Percentiles rank a stretch among this genome's conserved stretches.
These are phyloP conservation scores for Argentina silus DNA, from an alignment of 2,797 vertebrate genomes.

Conservation along the genomic window DNA sequence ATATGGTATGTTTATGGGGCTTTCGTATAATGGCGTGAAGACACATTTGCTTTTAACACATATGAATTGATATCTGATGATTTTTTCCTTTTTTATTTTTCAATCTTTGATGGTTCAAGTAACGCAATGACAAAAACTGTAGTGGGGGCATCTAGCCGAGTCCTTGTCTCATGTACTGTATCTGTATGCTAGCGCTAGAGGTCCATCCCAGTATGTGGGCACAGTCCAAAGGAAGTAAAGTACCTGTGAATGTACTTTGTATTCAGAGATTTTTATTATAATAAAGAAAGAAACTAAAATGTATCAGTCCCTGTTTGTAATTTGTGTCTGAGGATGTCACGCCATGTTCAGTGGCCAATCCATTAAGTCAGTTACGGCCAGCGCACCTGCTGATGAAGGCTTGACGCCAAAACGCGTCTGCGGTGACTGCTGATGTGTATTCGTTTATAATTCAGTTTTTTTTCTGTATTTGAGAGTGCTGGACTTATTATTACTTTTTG, in stretches of 20 bases:
- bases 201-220: conserved; percentile 30
- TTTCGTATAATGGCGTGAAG: conserved; percentile 62
- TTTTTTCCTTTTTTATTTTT: conserved; percentile 54
- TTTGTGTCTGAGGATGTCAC: background rate
- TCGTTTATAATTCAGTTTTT: too few species aligned
- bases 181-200: conserved; percentile 44
- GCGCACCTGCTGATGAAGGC: too few species aligned
- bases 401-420: too few species aligned
- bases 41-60: conserved; percentile 37
- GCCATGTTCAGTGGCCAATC: too few species aligned
- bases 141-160: conserved; percentile 28
- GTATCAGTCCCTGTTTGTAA: background rate
- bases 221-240: conserved; percentile 55
- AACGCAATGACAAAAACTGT: conserved; percentile 20
- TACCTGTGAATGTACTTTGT: conserved; percentile 83
- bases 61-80: conserved; percentile 36
- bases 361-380: too few species aligned
- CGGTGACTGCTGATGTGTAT: too few species aligned
- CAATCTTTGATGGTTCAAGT: conserved; percentile 21
- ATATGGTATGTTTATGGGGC: conserved; percentile 68
- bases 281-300: conserved; percentile 73
- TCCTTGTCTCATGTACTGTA: conserved; percentile 40
- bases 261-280: conserved; percentile 79
- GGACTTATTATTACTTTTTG: too few species aligned
- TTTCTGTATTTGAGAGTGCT: too few species aligned